A percentile compares a stretch with the other conserved stretches of the same genome.
These are phyloP conservation scores for Dendrolimus houi DNA, from an alignment of 2,888 invertebrate species.

Conservation along the genomic window DNA sequence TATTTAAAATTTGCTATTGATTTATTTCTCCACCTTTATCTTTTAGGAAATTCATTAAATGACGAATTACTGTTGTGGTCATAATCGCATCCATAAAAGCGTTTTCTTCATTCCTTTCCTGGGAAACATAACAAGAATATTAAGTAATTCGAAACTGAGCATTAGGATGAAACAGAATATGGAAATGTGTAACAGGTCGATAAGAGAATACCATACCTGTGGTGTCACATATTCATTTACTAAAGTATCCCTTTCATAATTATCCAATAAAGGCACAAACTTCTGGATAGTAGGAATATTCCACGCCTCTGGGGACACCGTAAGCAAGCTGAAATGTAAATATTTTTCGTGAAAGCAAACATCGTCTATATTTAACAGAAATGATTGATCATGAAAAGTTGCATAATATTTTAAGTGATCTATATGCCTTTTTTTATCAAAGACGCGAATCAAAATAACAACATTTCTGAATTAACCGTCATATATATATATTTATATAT, in stretches of 20 bases:
- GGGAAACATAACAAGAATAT: constrained; percentile 11
- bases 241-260: constrained; percentile 86
- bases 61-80: constrained; percentile 84
- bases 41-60: constrained; percentile 81
- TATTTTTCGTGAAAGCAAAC: neutral
- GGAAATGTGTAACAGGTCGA: neutral
- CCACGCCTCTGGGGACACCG: constrained; percentile 77
- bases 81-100: constrained; percentile 86
- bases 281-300: constrained; percentile 84
- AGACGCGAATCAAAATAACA: neutral
- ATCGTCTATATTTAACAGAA: too few species aligned
- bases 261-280: constrained; percentile 85
- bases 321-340: constrained; percentile 77
- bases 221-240: constrained; percentile 86
- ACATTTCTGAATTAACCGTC: neutral
- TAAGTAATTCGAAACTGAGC: too few species aligned
- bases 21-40: constrained; percentile 60
- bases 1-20: too few species aligned
- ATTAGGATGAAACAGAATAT: neutral
- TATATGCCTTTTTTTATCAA: too few species aligned
- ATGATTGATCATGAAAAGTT: too few species aligned
- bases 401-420: too few species aligned
- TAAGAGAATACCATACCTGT: constrained; percentile 41
- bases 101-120: constrained; percentile 86
- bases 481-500: neutral